Evolutionary conservation across 2,797 vertebrate species (phyloP).

Genomic region (Enteromius paludinosus): DNA sequence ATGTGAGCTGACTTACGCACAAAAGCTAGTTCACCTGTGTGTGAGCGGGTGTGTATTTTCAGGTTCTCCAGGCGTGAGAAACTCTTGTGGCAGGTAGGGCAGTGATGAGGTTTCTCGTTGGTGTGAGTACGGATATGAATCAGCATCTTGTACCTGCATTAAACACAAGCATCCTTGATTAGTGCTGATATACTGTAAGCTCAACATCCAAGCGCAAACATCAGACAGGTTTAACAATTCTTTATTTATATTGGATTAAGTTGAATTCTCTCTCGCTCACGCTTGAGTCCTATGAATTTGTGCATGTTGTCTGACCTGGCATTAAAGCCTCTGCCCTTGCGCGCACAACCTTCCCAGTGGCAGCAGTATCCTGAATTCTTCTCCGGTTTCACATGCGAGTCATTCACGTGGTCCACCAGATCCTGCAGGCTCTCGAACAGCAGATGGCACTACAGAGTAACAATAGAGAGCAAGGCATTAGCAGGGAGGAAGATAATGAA

Average conservation of each 20-base stretch:
- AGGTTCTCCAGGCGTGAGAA: constrained; percentile 98
- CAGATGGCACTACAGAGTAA: constrained; percentile 87
- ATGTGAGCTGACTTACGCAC: background rate
- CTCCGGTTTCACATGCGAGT: constrained; percentile 95
- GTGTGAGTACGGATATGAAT: constrained; percentile 98
- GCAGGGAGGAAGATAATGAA: constrained; percentile 17
- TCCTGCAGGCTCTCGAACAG: constrained; percentile 96
- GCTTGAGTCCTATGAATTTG: background rate
- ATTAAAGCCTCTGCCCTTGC: constrained; percentile 94
- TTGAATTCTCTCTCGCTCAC: background rate
- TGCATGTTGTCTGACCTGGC: constrained; percentile 81
- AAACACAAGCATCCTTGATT: background rate
- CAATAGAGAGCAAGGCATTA: background rate
- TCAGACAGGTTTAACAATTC: no score
- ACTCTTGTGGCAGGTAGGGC: constrained; percentile 96
- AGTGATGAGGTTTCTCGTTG: constrained; percentile 96
- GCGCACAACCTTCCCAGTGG: constrained; percentile 97
- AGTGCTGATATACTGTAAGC: background rate
- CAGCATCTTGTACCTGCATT: constrained; percentile 95
- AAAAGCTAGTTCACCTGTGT: constrained; percentile 73
- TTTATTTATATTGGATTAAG: background rate
- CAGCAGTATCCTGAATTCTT: constrained; percentile 97
- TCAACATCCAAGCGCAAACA: constrained; percentile 19
- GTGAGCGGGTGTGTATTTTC: constrained; percentile 96
- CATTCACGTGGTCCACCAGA: constrained; percentile 95